These are phyloP conservation scores for Chrysemys picta DNA, from an alignment of 2,113 vertebrate genomes.

Conservation along the genomic window DNA sequence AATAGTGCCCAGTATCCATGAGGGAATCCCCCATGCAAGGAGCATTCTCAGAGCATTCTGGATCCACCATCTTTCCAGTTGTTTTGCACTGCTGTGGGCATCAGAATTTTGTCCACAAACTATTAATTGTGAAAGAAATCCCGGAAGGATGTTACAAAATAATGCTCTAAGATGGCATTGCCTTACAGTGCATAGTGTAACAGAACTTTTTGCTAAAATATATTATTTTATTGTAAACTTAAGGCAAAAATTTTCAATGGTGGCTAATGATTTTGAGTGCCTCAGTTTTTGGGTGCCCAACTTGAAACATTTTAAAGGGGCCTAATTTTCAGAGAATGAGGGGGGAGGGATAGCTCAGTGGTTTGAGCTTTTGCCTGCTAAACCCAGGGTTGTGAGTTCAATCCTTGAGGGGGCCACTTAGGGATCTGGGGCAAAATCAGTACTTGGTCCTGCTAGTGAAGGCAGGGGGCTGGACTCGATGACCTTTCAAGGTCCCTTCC, in stretches of 20 bases:
- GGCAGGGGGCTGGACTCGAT: no score
- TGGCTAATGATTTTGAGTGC: conserved; percentile 1
- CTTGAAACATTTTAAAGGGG: neutral
- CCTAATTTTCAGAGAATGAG: neutral
- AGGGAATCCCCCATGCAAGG: neutral
- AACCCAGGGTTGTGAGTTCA: no score
- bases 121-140: neutral
- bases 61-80: neutral
- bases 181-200: neutral
- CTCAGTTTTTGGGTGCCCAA: conserved; percentile 20
- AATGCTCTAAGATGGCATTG: neutral
- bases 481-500: no score
- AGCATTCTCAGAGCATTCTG: neutral
- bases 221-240: neutral
- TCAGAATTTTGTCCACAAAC: neutral
- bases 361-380: no score
- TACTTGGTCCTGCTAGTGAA: no score
- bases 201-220: neutral
- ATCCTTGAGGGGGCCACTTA: no score
- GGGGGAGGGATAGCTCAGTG: no score
- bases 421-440: no score
- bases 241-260: conserved; percentile 27
- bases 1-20: neutral
- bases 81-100: neutral
- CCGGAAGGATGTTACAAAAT: neutral